Percentiles rank a stretch among this genome's conserved stretches.
Conservation (phyloP, 2,113 vertebrate species). For the Gadus macrocephalus region DNA sequence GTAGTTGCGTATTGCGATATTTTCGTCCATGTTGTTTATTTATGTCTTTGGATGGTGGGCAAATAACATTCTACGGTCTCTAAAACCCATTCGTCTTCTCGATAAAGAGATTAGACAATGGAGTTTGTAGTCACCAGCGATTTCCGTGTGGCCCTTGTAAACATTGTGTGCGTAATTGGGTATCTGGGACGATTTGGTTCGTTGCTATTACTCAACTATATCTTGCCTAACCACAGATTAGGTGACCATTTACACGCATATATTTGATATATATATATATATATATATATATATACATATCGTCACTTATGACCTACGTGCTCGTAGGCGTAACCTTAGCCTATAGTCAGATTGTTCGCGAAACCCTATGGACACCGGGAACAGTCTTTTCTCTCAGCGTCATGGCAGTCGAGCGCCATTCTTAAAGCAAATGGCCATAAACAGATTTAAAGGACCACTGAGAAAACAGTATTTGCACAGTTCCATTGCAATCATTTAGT, state of each 20-base stretch:
- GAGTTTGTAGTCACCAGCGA: slow-evolving; percentile 51
- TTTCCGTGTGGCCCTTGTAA: slow-evolving; percentile 26
- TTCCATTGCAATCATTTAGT: no score
- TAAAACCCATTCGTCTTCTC: background rate
- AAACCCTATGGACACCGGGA: slow-evolving; percentile 32
- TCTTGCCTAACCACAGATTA: no score
- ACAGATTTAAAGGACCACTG: no score
- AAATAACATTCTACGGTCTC: background rate
- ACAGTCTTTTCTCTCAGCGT: slow-evolving; percentile 27
- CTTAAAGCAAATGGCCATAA: background rate
- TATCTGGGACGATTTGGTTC: background rate
- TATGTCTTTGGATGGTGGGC: background rate
- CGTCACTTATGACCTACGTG: slow-evolving; percentile 20
- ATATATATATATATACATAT: background rate
- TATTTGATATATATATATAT: no score
- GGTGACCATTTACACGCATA: background rate
- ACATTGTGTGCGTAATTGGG: background rate
- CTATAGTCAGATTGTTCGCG: slow-evolving; percentile 19
- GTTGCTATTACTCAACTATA: no score
- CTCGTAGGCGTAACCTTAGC: slow-evolving; percentile 20
- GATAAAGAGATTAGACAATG: slow-evolving; percentile 55
- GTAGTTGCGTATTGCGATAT: background rate
- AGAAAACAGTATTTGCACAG: no score
- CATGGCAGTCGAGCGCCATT: slow-evolving; percentile 42
- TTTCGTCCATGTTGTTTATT: background rate